Evolutionary conservation across 2,888 invertebrate genomes (phyloP).

Genomic region (Sipha maydis): DNA sequence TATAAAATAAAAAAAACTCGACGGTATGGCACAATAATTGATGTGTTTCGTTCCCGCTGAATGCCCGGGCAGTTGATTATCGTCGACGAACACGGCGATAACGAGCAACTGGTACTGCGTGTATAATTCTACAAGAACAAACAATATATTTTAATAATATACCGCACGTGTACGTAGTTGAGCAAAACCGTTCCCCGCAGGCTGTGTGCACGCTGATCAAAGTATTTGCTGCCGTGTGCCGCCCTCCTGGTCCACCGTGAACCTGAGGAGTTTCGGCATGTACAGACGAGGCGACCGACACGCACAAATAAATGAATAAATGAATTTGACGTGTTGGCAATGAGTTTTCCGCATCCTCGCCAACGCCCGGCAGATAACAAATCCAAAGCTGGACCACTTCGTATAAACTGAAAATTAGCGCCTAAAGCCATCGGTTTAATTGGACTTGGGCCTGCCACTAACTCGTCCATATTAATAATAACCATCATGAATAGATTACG

Average conservation of each 20-base stretch:
- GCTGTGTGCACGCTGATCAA: no score
- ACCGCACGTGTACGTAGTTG: no score
- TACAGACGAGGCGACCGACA: not conserved
- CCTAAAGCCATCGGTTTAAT: slow-evolving; percentile 42
- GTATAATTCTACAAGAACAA: not conserved
- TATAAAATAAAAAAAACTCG: not conserved
- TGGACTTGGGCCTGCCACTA: slow-evolving; percentile 11
- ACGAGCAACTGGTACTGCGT: not conserved
- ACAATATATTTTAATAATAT: not conserved
- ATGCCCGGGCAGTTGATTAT: not conserved
- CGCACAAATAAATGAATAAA: slow-evolving; percentile 11
- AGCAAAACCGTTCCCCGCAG: no score
- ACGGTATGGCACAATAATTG: not conserved
- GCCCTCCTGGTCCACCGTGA: no score
- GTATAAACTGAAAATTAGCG: slow-evolving; percentile 20
- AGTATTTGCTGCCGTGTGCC: no score
- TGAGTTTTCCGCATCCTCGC: slow-evolving; percentile 9
- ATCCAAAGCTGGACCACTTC: not conserved
- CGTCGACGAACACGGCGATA: not conserved
- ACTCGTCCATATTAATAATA: slow-evolving; percentile 30
- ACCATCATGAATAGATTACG: slow-evolving; percentile 46
- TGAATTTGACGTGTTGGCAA: slow-evolving; percentile 37
- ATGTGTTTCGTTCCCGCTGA: not conserved
- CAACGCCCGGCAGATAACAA: not conserved
- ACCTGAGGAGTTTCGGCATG: no score